A percentile compares a stretch with the other conserved stretches of the same genome.
Evolutionary conservation across 2,113 vertebrate species (phyloP).

Genomic region (Genyomyrus donnyi): DNA sequence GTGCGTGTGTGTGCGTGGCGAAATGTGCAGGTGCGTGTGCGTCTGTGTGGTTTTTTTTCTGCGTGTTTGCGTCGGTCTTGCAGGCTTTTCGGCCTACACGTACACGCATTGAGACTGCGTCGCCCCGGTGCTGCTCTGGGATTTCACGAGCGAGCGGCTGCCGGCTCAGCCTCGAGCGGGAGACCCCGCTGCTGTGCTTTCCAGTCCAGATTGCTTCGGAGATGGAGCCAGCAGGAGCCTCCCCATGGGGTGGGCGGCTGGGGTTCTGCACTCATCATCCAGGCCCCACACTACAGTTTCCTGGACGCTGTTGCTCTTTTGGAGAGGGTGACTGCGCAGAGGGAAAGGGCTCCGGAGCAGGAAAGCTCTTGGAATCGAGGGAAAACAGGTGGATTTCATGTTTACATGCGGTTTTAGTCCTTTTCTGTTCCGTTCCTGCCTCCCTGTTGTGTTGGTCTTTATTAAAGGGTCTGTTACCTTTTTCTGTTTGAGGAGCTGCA

Average conservation of each 20-base stretch:
- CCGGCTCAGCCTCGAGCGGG: not conserved
- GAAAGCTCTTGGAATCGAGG: not conserved
- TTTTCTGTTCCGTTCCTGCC: not conserved
- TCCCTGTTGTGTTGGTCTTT: not conserved
- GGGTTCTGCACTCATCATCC: not conserved
- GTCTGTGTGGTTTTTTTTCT: not conserved
- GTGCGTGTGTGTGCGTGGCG: not conserved
- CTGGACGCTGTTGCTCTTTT: not conserved
- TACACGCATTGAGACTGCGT: not conserved
- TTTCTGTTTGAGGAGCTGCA: not conserved
- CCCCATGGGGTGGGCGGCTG: not conserved
- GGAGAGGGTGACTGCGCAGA: not conserved
- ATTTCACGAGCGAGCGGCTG: not conserved
- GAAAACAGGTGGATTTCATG: constrained; percentile 1
- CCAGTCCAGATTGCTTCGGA: not conserved
- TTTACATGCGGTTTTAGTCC: not conserved
- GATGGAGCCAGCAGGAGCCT: not conserved
- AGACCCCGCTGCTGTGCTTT: not conserved
- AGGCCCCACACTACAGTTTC: not conserved
- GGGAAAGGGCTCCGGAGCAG: not conserved
- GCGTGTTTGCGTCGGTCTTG: not conserved
- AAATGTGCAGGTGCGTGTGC: not conserved
- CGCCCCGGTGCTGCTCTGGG: not conserved
- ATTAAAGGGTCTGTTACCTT: not conserved
- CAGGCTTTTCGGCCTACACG: not conserved